Evolutionary conservation across 2,113 vertebrate species (phyloP).

Genomic region (Enhydra lutris): DNA sequence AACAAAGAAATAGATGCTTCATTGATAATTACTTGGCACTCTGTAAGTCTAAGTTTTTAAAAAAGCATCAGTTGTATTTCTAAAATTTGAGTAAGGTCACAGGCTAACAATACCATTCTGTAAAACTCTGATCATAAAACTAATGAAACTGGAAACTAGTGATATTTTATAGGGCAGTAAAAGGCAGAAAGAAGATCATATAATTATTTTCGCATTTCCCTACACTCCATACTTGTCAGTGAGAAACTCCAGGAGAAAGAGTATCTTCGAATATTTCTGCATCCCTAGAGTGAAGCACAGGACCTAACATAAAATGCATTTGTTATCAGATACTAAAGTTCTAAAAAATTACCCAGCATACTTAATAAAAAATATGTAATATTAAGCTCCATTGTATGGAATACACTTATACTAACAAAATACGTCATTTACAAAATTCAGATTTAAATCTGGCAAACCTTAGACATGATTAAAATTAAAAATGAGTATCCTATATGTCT

Average conservation of each 20-base stretch:
- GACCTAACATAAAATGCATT: neutral
- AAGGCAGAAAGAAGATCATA: neutral
- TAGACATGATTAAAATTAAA: neutral
- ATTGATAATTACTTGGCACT: conserved; percentile 69
- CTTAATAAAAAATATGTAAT: neutral
- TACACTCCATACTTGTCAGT: neutral
- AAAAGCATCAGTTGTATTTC: conserved; percentile 59
- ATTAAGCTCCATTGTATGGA: neutral
- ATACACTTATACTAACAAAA: neutral
- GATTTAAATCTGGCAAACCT: neutral
- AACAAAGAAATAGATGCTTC: conserved; percentile 64
- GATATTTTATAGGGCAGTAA: conserved; percentile 43
- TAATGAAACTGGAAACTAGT: conserved; percentile 76
- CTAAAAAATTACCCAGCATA: neutral
- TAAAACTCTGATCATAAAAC: conserved; percentile 75
- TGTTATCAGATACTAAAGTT: neutral
- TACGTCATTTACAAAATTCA: neutral
- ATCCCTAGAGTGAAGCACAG: neutral
- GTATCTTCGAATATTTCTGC: neutral
- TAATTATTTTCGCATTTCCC: neutral
- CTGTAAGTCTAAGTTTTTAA: conserved; percentile 53
- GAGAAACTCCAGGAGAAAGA: neutral
- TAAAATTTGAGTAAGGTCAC: conserved; percentile 70
- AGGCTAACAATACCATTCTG: conserved; percentile 40
- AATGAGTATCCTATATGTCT: neutral